A percentile compares a stretch with the other conserved stretches of the same genome.
These are phyloP conservation scores for Vandiemenella viatica DNA, from an alignment of 2,888 invertebrate species.

Conservation along the genomic window DNA sequence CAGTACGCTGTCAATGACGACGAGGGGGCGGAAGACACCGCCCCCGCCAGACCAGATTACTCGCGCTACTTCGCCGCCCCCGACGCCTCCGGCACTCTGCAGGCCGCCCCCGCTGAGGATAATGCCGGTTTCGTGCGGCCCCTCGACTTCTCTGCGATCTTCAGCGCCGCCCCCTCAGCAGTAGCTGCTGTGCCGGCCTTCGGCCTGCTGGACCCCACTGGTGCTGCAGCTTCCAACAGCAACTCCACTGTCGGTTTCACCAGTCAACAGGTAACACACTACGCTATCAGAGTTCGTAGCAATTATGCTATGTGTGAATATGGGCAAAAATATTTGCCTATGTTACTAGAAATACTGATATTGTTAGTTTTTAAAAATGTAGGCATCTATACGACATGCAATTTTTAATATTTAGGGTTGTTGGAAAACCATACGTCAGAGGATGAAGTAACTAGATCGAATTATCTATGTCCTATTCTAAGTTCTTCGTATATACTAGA, in stretches of 20 bases:
- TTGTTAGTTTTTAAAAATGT: too few species aligned
- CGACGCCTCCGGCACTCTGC: not conserved
- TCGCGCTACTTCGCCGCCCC: constrained; percentile 2
- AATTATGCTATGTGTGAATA: too few species aligned
- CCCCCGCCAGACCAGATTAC: not conserved
- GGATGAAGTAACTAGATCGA: too few species aligned
- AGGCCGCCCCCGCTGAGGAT: not conserved
- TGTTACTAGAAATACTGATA: too few species aligned
- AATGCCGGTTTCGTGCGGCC: constrained; percentile 34
- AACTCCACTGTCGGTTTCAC: constrained; percentile 21
- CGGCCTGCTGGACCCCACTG: constrained; percentile 17
- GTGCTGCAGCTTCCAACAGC: constrained; percentile 12
- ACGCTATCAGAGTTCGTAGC: too few species aligned
- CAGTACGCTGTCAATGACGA: constrained; percentile 1
- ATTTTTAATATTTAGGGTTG: too few species aligned
- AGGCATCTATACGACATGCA: too few species aligned
- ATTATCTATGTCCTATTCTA: too few species aligned
- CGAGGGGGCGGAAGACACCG: not conserved
- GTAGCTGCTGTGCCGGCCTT: constrained; percentile 14
- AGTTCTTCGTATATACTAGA: too few species aligned
- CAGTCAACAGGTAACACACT: constrained; percentile 20
- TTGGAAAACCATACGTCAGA: too few species aligned
- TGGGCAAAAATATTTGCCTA: too few species aligned
- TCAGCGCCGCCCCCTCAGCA: constrained; percentile 15
- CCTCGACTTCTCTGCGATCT: constrained; percentile 36